Percentiles rank a stretch among this genome's conserved stretches.
Evolutionary conservation across 92 coral and sea anemone species (phyloP).

Genomic region (Umimayanthus chanpuru): DNA sequence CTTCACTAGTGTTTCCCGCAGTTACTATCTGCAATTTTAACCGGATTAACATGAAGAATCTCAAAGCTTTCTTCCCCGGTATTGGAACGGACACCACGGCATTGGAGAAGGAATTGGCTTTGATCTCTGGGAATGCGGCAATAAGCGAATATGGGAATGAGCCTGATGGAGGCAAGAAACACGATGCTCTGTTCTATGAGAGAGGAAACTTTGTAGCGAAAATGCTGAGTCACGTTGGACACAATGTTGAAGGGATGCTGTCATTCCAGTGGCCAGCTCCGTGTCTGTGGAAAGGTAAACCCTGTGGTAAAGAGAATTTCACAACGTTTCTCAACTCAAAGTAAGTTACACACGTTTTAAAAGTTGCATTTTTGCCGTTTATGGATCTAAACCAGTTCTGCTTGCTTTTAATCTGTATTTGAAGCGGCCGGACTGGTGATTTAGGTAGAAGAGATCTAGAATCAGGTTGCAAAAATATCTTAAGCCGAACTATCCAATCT

Average conservation of each 20-base stretch:
- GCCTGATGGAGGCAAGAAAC: neutral
- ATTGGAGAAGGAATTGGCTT: neutral
- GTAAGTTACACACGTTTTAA: neutral
- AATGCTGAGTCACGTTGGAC: neutral
- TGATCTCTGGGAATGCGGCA: slow-evolving; percentile 2
- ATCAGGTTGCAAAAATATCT: too few species aligned
- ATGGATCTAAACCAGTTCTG: neutral
- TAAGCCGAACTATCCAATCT: too few species aligned
- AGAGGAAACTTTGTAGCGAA: neutral
- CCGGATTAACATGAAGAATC: neutral
- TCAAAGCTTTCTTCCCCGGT: neutral
- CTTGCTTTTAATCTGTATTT: too few species aligned
- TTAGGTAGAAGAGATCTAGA: too few species aligned
- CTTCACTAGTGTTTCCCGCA: slow-evolving; percentile 24
- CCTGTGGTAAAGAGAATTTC: slow-evolving; percentile 4
- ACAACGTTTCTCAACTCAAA: slow-evolving; percentile 17
- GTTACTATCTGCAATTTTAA: slow-evolving; percentile 35
- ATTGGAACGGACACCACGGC: neutral
- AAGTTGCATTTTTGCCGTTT: too few species aligned
- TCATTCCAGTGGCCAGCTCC: slow-evolving; percentile 27
- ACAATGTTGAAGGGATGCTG: slow-evolving; percentile 8
- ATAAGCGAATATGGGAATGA: neutral
- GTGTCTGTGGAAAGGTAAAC: slow-evolving; percentile 37
- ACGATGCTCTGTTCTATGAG: slow-evolving; percentile 5
- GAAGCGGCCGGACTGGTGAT: neutral